Conservation (phyloP, 2,113 vertebrate genomes). For the Campylomormyrus tamandua region DNA sequence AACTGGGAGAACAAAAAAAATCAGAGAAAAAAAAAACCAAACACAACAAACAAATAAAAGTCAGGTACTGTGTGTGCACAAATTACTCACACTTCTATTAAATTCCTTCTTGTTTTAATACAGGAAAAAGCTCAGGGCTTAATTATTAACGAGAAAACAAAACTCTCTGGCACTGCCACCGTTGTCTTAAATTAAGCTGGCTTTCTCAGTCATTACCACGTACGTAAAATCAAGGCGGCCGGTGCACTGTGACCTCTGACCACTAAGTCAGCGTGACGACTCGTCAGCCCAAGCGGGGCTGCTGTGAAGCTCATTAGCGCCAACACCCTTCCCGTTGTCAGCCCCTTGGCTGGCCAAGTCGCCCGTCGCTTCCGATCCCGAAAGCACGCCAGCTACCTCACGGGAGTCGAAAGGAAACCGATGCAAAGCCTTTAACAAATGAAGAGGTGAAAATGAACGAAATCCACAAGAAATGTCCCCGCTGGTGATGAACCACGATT, state of each 20-base stretch:
- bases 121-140: background rate
- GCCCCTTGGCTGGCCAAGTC: background rate
- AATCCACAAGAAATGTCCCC: background rate
- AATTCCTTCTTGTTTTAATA: background rate
- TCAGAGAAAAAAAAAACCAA: background rate
- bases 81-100: background rate
- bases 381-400: background rate
- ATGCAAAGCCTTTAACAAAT: background rate
- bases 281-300: background rate
- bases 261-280: background rate
- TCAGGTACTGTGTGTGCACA: background rate
- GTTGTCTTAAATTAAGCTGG: background rate
- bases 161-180: background rate
- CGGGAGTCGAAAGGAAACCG: background rate
- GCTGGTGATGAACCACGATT: background rate
- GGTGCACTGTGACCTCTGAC: background rate
- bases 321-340: background rate
- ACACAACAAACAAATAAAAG: background rate
- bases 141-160: constrained; percentile 2
- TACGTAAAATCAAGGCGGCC: background rate
- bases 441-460: background rate
- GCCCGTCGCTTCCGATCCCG: background rate
- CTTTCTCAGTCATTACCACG: background rate
- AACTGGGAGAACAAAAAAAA: background rate
- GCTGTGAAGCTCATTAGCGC: background rate